phyloP scores from a whole-genome alignment of 2,797 vertebrate species.

The Cynodonichthys magdalenae region DNA sequence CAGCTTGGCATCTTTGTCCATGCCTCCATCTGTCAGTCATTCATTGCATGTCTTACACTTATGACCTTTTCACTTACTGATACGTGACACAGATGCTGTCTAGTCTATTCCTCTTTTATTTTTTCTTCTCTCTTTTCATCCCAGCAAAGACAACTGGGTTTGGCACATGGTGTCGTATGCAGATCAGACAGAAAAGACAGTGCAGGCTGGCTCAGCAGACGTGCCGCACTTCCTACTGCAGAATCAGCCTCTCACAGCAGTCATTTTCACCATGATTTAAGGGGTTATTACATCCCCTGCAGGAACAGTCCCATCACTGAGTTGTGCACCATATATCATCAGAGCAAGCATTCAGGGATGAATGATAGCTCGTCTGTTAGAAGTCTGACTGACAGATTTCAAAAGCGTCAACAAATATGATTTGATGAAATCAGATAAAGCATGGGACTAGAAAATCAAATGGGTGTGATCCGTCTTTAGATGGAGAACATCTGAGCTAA shows the following conservation, averaged over 20 bases:
- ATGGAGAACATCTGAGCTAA: constrained; percentile 48
- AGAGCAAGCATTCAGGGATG: constrained; percentile 46
- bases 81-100: constrained; percentile 62
- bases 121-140: constrained; percentile 24
- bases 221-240: constrained; percentile 51
- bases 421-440: constrained; percentile 59
- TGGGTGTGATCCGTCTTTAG: constrained; percentile 41
- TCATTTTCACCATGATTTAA: constrained; percentile 72
- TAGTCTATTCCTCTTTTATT: constrained; percentile 30
- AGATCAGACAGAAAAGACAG: constrained; percentile 62
- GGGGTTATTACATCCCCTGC: constrained; percentile 68
- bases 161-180: constrained; percentile 63
- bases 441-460: constrained; percentile 46
- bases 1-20: constrained; percentile 49
- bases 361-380: constrained; percentile 47
- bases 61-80: constrained; percentile 61
- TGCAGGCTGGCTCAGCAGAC: constrained; percentile 53
- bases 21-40: constrained; percentile 71
- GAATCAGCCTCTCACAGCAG: constrained; percentile 64
- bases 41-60: constrained; percentile 56
- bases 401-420: constrained; percentile 55
- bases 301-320: constrained; percentile 52
- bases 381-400: constrained; percentile 59
- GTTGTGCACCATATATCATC: constrained; percentile 49
- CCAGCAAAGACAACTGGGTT: constrained; percentile 55